These are phyloP conservation scores for Agriotes lineatus DNA, from an alignment of 2,888 invertebrate genomes.

Conservation along the genomic window DNA sequence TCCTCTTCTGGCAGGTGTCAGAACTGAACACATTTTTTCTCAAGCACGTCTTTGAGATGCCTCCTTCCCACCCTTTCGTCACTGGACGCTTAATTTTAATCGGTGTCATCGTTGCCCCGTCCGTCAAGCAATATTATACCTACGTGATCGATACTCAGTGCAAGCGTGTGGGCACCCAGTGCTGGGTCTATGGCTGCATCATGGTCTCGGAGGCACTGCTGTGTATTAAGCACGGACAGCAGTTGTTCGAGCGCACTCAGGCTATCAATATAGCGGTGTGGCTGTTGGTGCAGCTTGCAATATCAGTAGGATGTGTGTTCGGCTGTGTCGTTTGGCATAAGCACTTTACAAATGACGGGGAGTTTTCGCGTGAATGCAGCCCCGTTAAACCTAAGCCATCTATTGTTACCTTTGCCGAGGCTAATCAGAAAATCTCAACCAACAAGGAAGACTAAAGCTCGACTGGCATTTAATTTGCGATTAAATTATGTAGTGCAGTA, in stretches of 20 bases:
- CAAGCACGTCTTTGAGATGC: slow-evolving; percentile 98
- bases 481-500: neutral
- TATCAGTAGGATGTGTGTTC: slow-evolving; percentile 91
- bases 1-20: slow-evolving; percentile 98
- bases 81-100: slow-evolving; percentile 89
- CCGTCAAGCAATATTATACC: slow-evolving; percentile 97
- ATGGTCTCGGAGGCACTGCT: slow-evolving; percentile 95
- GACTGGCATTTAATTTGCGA: no score
- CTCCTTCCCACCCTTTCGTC: slow-evolving; percentile 94
- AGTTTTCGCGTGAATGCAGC: slow-evolving; percentile 49
- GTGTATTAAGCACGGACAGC: slow-evolving; percentile 94
- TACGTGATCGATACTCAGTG: slow-evolving; percentile 97
- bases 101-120: slow-evolving; percentile 96
- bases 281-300: slow-evolving; percentile 89
- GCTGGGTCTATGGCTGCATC: slow-evolving; percentile 98
- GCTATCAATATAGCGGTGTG: slow-evolving; percentile 91
- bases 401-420: slow-evolving; percentile 30
- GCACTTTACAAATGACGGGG: slow-evolving; percentile 64
- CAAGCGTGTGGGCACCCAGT: slow-evolving; percentile 98
- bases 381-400: slow-evolving; percentile 48
- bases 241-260: slow-evolving; percentile 94
- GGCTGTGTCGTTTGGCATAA: slow-evolving; percentile 86
- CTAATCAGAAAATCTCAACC: slow-evolving; percentile 21
- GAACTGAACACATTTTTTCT: slow-evolving; percentile 99
- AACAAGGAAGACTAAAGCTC: slow-evolving; percentile 48